Base-by-base conservation (phyloP, 2,797 vertebrate species). In the Merluccius polli region DNA sequence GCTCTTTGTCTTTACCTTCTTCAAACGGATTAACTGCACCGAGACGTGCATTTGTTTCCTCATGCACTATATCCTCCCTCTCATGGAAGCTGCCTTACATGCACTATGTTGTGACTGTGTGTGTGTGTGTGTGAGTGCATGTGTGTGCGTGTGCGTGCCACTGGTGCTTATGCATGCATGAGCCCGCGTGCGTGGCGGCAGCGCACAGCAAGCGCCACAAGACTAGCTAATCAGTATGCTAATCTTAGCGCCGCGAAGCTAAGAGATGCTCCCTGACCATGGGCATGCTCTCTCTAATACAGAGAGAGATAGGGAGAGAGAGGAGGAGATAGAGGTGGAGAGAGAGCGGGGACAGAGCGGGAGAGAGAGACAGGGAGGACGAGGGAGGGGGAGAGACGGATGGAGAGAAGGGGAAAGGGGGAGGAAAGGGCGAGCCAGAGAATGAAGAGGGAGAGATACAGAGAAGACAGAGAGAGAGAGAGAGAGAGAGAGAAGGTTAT, bases 161-260 rank as follows among this genome's bases (percentile, higher is more conserved):
- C n/a, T n/a, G 1, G 38, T 41, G 38, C 10, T 3, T 41, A 9
- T 41, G 11, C 11, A 12, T 41, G 38, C 12, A 2, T 69, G 74
- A 82, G 68, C 71, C 65, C 38, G 77, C 81, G 87, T 83, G 82
- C 83, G 83, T 33, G 11, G 67, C 82, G 81, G 76, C 80, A 83
- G 76, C 81, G 44, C 4, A 78, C 69, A 76, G 76, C 85, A 74
- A 75, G 80, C 86, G 82, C 79, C 79, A 79, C 79, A 48, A 78
- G 82, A 84, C 80, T 77, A 59, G 85, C 87, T 92, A 90, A 91
- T 92, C 90, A 89, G 89, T 87, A 91, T 92, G 87, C 85, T 89
- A 88, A 92, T 91, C 87, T 90, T 72, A 87, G 79, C 76, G 82
- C 0, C 67, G 80, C 85, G 82, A 73, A 65, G 83, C 83, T 74